A percentile compares a stretch with the other conserved stretches of the same genome.
Conservation (phyloP, 2,888 invertebrate genomes). For the Agriopis aurantiaria region DNA sequence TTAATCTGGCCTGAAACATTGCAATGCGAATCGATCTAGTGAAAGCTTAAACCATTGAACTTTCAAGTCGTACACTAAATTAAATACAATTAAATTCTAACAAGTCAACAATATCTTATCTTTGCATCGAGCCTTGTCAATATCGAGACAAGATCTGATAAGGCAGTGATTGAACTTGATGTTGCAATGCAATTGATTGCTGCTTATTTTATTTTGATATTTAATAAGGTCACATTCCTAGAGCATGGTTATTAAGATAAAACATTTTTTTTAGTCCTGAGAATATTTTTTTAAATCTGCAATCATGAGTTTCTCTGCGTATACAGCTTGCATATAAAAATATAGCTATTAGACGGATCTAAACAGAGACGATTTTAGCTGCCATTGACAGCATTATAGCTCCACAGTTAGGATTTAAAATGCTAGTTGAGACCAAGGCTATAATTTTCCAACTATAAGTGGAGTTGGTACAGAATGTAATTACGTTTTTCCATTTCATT, state of each 20-base stretch:
- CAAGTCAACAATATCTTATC: slow-evolving; percentile 54
- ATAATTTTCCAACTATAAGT: too few species aligned
- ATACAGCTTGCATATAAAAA: too few species aligned
- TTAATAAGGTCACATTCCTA: slow-evolving; percentile 40
- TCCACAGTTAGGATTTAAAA: too few species aligned
- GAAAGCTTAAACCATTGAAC: slow-evolving; percentile 47
- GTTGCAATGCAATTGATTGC: slow-evolving; percentile 47
- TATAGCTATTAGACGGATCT: too few species aligned
- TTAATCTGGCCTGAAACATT: background rate
- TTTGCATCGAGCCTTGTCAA: slow-evolving; percentile 37
- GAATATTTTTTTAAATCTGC: background rate
- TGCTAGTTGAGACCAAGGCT: too few species aligned
- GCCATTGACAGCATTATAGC: too few species aligned
- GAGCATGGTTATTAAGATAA: slow-evolving; percentile 10
- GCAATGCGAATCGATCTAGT: slow-evolving; percentile 25
- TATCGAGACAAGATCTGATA: slow-evolving; percentile 51
- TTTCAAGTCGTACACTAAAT: slow-evolving; percentile 49
- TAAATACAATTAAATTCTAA: slow-evolving; percentile 57
- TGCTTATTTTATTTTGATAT: slow-evolving; percentile 43
- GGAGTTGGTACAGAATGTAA: too few species aligned
- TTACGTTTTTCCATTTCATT: too few species aligned
- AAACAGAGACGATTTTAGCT: too few species aligned
- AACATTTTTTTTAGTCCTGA: slow-evolving; percentile 1
- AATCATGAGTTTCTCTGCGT: too few species aligned
- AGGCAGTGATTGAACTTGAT: slow-evolving; percentile 51